Base-by-base conservation (phyloP, 2,797 vertebrate species). In the Eutrigla gurnardus region DNA sequence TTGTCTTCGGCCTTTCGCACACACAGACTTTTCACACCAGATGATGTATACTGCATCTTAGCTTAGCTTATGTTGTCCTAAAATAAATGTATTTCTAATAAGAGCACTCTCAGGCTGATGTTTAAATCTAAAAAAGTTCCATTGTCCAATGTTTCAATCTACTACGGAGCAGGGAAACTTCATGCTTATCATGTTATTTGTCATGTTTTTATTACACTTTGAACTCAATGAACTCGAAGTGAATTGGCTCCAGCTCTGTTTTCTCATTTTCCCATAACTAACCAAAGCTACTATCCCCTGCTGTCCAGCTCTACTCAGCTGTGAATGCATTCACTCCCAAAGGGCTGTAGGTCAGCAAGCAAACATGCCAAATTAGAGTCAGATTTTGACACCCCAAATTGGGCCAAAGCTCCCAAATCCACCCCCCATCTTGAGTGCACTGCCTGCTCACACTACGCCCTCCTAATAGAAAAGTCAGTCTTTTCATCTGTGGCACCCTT, bases 331-430 rank as follows among this genome's bases (percentile, higher is more conserved):
- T 73, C 68, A 53, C 59, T 80, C 43, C 75, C 60, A 61, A 39
- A 82, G 63, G 72, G 73, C 78, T 70, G 65, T 66, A 66, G 81
- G 69, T 88, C 85, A 89, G 55, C 54, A 18, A 66, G 71, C 77
- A 76, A 15, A 63, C 64, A 76, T 13, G 69, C 39, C 63, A 82
- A 79, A 86, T 82, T 80, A 80, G 1, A 58, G 57, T 61, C 71
- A 4, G 47, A 86, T 82, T 89, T 69, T 62, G 68, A 81, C 59
- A 59, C 63, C 13, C 11, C 46, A 69, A 65, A 74, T 57, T 70
- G 52, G 42, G 65, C 58, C 32, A 66, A 78, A 75, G 57, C 71
- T 70, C 66, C 61, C 25, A 68, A 80, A 83, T 80, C 78, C 54
- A 37, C 87, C 75, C 76, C 82, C 65, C 57, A n/a, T 53, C 63